Base-by-base conservation (phyloP, 1,140 invertebrate genomes). In the Papilio xuthus region DNA sequence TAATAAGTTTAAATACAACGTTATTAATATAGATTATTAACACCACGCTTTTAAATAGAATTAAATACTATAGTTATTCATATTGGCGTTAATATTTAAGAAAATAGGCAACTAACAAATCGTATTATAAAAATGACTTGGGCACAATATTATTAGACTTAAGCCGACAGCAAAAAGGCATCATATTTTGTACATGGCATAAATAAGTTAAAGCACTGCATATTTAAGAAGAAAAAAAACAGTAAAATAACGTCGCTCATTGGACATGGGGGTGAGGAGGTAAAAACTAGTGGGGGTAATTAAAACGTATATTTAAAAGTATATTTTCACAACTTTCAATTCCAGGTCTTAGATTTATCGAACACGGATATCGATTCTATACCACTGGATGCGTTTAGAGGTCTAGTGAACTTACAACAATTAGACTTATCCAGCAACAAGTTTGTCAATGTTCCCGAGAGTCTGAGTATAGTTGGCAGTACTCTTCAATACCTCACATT, bases 341-440 rank as follows among this genome's bases (percentile, higher is more conserved):
- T 93, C 42, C 87, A 96, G 94, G 88, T 94, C 10, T 83, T 96
- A 60, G 95, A 96, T 86, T 87, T 96, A 74, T 94, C 95, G 0
- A 91, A 94, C 81, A 96, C 95, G 23, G 94, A 93, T 4, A 87
- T 96, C 71, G 92, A 94, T 60, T 89, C 88, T 56, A 84, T 95
- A 79, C 94, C 95, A 0, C 77, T 85, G 47, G 92, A 92, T 50
- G 91, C 90, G 42, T 94, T 95, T 42, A 90, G 85, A 80, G 90
- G 91, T 12, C 84, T 95, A 18, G 83, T 84, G 20, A 92, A 93
- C 28, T 83, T 96, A 20, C 89, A 93, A 20, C 88, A 94, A 44
- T 84, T 96, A 28, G 94, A 96, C 84, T 82, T 96, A 18, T 94
- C 95, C 3, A 92, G 94, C 41, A 96, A 96, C 85, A 85, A 89